Base-by-base conservation (phyloP, 2,113 vertebrate genomes). In the Dicentrarchus labrax region DNA sequence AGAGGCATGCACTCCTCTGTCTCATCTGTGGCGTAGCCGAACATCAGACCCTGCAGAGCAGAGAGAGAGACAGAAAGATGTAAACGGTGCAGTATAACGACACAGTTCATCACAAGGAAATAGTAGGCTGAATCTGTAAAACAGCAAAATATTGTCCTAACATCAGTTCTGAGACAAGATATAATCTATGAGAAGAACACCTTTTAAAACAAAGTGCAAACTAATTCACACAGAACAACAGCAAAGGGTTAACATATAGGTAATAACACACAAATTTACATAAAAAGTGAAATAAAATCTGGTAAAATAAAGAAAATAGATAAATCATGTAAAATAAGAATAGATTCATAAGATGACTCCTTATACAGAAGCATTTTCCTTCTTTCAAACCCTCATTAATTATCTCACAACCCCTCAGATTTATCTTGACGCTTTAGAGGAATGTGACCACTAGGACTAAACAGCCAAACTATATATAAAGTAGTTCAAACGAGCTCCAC, bases 1-100 rank as follows among this genome's bases (percentile, higher is more conserved):
- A 99, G 95, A 3, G 98, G 98, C 98, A 99, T 99, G 80, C 97
- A 98, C 92, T 99, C 98, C 36, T 98, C 97, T 0, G 98, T 99
- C 94, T 99, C 98, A 0, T 99, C 98, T 0, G 98, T 99, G 85
- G 98, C 98, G 0, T 99, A 99, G 78, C 98, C 98, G 19, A 99
- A 99, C 98, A 99, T 99, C 93, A 99, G 90, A 56, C 98, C 98
- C 98, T 99, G 81, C 0, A 78, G 66, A 71, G 12, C 17, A 53
- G 48, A 50, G 73, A 39, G 38, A 24, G 15, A 70, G 66, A 73
- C 36, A 61, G 12, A 65, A 36, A 70, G 30, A 74, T 68, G 57
- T 30, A 36, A n/a, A 75, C 38, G n/a, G 6, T 57, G 24, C 56
- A 41, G 50, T 4, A 39, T 39, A 17, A 59, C 39, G 30, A 61